Evolutionary conservation across 2,113 vertebrate genomes (phyloP), one percentile per base, ranked within the genome.

Genomic region (Ciconia maguari): DNA sequence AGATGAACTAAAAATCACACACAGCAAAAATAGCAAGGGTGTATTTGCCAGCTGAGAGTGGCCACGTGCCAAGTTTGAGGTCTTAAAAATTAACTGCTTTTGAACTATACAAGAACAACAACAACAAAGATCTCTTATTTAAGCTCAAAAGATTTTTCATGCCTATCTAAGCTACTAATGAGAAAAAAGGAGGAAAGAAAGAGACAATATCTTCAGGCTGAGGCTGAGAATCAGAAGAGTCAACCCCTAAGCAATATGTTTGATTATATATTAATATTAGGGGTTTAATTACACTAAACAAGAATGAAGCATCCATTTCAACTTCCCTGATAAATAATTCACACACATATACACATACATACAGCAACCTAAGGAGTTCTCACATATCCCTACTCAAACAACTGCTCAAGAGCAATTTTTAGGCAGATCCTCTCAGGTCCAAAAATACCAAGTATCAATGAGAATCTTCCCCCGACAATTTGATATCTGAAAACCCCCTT

Each of bases 31-130:
- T 91, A 97, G 84, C 81, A 95, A 93, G 91, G 60, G 89, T 95
- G 86, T 55, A 97, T 91, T 95, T 95, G 93, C 95, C 96, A 97
- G 97, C 96, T 95, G 95, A 96, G 89, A 80, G 91, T 77, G 91
- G 95, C 93, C 93, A 88, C 2, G 1, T 88, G 96, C 95, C 97
- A 97, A 97, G 87, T 83, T 66, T 90, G 93, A 96, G 95, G 94
- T 96, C 96, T 97, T 97, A 96, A 97, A 97, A 97, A 95, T 96
- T 96, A 97, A 97, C 96, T 95, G 94, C 95, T 97, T 97, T 97
- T 97, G 96, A 97, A 97, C 95, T 95, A 88, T 66, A 96, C 87
- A 94, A 95, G 89, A 95, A 91, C 91, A 97, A 94, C 95, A 94
- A 83, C 90, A 96, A 96, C 94, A 97, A 91, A 95, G 93, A 94